Percentiles rank a stretch among this genome's conserved stretches.
These are phyloP conservation scores for Panzeria rudis DNA, from an alignment of 2,888 invertebrate genomes.

Conservation along the genomic window DNA sequence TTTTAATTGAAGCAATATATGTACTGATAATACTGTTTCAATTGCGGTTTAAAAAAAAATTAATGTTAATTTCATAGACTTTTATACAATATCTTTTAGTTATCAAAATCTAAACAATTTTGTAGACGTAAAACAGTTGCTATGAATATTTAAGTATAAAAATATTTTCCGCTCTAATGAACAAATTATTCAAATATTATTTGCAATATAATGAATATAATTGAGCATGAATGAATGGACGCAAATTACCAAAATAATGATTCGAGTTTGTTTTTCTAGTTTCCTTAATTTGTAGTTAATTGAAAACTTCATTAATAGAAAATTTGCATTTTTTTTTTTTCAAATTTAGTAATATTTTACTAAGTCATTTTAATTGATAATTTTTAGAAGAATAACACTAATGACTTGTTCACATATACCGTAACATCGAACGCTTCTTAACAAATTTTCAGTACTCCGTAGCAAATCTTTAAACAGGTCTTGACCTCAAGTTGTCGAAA, in stretches of 20 bases:
- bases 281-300: neutral
- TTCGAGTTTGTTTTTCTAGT: neutral
- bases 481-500: no score
- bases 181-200: constrained; percentile 16
- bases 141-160: neutral
- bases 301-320: neutral
- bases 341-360: no score
- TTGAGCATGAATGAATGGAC: neutral
- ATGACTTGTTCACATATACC: no score
- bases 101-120: neutral
- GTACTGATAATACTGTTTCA: constrained; percentile 4
- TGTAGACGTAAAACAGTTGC: neutral
- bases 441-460: no score
- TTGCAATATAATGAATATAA: constrained; percentile 1
- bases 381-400: no score
- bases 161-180: constrained; percentile 23
- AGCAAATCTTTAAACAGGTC: no score
- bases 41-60: constrained; percentile 24
- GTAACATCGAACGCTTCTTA: no score
- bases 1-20: constrained; percentile 4
- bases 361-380: no score
- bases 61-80: neutral
- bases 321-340: neutral
- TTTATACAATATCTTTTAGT: neutral
- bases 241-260: neutral